These are phyloP conservation scores for Drosophila funebris DNA, from an alignment of 1,140 invertebrate species.

Conservation along the genomic window DNA sequence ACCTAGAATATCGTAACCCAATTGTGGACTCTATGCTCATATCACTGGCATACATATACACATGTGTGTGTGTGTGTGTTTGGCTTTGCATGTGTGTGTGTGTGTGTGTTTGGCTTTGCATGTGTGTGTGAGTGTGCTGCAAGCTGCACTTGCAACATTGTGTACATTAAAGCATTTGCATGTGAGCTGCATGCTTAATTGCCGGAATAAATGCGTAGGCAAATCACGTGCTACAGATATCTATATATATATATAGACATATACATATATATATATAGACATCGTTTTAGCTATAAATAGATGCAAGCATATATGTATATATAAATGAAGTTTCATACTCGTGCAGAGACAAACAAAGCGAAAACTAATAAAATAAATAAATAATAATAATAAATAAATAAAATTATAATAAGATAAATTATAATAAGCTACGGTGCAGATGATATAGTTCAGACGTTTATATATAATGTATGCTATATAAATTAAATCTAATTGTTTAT, in stretches of 20 bases:
- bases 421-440: too few species aligned
- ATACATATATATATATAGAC: neutral
- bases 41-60: conserved; percentile 9
- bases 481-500: too few species aligned
- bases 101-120: neutral
- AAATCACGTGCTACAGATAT: conserved; percentile 57
- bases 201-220: conserved; percentile 67
- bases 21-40: conserved; percentile 37
- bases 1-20: conserved; percentile 73
- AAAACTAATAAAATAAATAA: conserved; percentile 7
- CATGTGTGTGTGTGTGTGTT: neutral
- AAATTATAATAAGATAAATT: too few species aligned
- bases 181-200: conserved; percentile 69
- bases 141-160: conserved; percentile 37
- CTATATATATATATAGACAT: conserved; percentile 9
- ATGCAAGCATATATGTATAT: neutral
- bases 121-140: neutral
- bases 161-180: conserved; percentile 44
- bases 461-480: too few species aligned
- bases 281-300: conserved; percentile 1
- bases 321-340: conserved; percentile 8
- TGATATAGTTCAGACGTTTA: too few species aligned
- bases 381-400: neutral
- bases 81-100: neutral
- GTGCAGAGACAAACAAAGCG: conserved; percentile 9